Base-by-base conservation (phyloP, 2,888 invertebrate species). In the Patella depressa region DNA sequence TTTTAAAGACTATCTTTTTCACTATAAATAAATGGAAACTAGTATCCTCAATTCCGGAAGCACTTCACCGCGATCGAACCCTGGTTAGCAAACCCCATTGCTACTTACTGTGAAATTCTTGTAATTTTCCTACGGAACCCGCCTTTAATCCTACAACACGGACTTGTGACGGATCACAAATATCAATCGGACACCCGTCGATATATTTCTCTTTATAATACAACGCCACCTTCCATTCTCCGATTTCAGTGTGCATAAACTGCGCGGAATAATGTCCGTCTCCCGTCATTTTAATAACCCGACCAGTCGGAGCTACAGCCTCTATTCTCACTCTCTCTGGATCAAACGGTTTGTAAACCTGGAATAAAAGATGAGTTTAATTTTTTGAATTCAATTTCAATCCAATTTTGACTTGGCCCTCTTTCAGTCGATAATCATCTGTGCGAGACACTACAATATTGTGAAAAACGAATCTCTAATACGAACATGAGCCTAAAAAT, bases 81-180 rank as follows among this genome's bases (percentile, higher is more conserved):
- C 9, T 45, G 45, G 45, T 9, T 45, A 9, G 45, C 1, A 7
- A 34, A 45, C 45, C 7, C 45, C 45, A 45, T 45, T 9, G 7
- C 45, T 15, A 73, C 78, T 74, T 78, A 88, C 88, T 84, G 70
- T 82, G 79, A 72, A 88, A 88, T 54, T 79, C 81, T 45, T 87
- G 86, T n/a, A 76, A 77, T 76, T 82, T 84, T 9, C 85, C 85
- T 0, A 86, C 82, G 65, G 82, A 80, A 14, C 88, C 86, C 7
- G 86, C 85, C 17, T 82, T 80, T 0, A 87, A 78, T 17, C 84
- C 87, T n/a, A 81, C 78, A 29, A 89, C 83, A 55, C 83, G 84
- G 71, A 89, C 87, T 74, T 87, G 87, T 0, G 87, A 87, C 7
- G 88, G 88, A 78, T 89, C 88, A 80, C 87, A 86, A 0, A 89